Conservation (phyloP, 2,113 vertebrate species). For the Prolemur simus region DNA sequence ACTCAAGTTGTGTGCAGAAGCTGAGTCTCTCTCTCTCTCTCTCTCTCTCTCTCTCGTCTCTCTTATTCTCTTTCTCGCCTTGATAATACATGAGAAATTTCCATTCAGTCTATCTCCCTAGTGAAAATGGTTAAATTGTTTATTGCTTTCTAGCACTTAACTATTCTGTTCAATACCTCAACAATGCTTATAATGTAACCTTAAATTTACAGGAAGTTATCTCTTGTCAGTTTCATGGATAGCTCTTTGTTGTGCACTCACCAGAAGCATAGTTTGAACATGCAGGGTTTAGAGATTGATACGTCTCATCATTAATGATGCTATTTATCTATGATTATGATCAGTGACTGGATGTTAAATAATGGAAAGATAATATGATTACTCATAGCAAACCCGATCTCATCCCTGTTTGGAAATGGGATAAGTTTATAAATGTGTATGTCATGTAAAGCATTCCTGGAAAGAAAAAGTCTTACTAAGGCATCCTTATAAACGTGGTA, state of each 20-base stretch:
- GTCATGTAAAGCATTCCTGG: background rate
- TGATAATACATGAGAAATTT: background rate
- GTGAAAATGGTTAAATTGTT: constrained; percentile 52
- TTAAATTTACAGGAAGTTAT: background rate
- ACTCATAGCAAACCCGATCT: background rate
- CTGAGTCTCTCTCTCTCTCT: background rate
- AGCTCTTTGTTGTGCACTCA: background rate
- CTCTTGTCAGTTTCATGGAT: background rate
- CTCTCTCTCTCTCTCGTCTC: background rate
- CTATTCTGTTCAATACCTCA: background rate
- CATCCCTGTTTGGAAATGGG: background rate
- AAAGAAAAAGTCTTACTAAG: background rate
- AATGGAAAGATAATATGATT: background rate
- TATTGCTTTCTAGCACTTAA: background rate
- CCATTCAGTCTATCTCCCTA: constrained; percentile 50
- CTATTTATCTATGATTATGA: background rate
- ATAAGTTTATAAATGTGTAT: background rate
- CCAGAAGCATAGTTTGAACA: background rate
- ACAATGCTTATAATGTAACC: background rate
- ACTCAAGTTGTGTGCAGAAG: background rate
- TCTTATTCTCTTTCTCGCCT: background rate
- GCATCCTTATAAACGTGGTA: background rate
- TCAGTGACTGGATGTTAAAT: constrained; percentile 11
- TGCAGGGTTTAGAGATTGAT: background rate
- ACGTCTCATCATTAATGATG: background rate